Percentiles rank a stretch among this genome's conserved stretches.
phyloP scores from a whole-genome alignment of 2,797 vertebrate species.

The Leptatherina wallacei region DNA sequence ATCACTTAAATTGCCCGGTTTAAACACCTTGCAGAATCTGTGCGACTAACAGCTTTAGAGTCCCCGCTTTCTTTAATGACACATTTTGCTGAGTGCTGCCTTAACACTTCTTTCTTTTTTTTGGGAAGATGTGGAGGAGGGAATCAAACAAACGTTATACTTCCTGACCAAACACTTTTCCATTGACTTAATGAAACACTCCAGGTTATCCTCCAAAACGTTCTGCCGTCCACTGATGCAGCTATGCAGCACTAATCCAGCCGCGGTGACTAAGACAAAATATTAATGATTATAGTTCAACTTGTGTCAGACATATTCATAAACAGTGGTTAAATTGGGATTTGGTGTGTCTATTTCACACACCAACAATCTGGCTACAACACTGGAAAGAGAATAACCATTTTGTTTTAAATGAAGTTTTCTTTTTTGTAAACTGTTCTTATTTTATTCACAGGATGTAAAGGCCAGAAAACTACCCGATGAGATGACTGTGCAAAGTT shows the following conservation, averaged over 20 bases:
- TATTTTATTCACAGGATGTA: too few relatives aligned
- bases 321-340: not conserved
- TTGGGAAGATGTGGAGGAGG: conserved; percentile 21
- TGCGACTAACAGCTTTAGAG: conserved; percentile 43
- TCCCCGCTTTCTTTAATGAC: conserved; percentile 70
- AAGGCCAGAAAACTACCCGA: too few relatives aligned
- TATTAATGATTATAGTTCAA: not conserved
- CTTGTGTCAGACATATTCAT: not conserved
- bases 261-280: not conserved
- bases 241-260: not conserved
- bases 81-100: conserved; percentile 58
- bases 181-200: conserved; percentile 46
- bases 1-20: conserved; percentile 65
- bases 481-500: too few relatives aligned
- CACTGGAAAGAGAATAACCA: too few relatives aligned
- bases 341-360: too few relatives aligned
- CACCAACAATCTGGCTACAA: too few relatives aligned
- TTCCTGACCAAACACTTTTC: conserved; percentile 65
- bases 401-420: too few relatives aligned
- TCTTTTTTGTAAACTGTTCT: too few relatives aligned
- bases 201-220: conserved; percentile 6
- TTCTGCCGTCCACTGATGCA: conserved; percentile 18
- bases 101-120: conserved; percentile 28
- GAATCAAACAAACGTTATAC: conserved; percentile 37
- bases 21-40: conserved; percentile 55